Conservation (phyloP, 2,888 invertebrate genomes). For the Physocephala rufipes region DNA sequence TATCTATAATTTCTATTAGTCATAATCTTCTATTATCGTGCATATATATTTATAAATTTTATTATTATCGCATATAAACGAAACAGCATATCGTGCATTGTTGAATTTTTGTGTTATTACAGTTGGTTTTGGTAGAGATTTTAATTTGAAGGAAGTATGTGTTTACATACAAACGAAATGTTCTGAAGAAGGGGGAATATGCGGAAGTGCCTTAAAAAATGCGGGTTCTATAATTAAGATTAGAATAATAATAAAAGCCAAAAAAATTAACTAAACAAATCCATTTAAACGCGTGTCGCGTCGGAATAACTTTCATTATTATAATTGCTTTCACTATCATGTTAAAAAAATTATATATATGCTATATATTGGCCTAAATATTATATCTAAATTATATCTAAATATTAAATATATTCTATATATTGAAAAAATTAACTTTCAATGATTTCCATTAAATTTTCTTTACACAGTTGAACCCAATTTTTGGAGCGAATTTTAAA, state of each 20-base stretch:
- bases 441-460: slow-evolving; percentile 16
- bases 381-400: no score
- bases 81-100: neutral
- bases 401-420: no score
- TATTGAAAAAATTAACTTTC: neutral
- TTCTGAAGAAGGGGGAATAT: slow-evolving; percentile 27
- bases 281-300: neutral
- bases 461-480: slow-evolving; percentile 51
- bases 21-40: neutral
- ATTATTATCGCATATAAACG: neutral
- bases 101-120: slow-evolving; percentile 5
- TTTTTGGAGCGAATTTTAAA: slow-evolving; percentile 54
- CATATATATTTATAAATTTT: no score
- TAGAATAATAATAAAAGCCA: slow-evolving; percentile 14
- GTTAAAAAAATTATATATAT: neutral
- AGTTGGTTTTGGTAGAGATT: slow-evolving; percentile 16
- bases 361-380: no score
- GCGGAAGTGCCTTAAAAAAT: slow-evolving; percentile 41
- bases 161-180: neutral
- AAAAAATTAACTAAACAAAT: neutral
- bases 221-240: slow-evolving; percentile 32
- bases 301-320: neutral
- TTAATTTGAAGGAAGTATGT: neutral
- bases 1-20: slow-evolving; percentile 12
- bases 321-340: neutral